Percentiles rank a stretch among this genome's conserved stretches.
These are phyloP conservation scores for Crocidura indochinensis DNA, from an alignment of 2,797 vertebrate genomes.

Conservation along the genomic window DNA sequence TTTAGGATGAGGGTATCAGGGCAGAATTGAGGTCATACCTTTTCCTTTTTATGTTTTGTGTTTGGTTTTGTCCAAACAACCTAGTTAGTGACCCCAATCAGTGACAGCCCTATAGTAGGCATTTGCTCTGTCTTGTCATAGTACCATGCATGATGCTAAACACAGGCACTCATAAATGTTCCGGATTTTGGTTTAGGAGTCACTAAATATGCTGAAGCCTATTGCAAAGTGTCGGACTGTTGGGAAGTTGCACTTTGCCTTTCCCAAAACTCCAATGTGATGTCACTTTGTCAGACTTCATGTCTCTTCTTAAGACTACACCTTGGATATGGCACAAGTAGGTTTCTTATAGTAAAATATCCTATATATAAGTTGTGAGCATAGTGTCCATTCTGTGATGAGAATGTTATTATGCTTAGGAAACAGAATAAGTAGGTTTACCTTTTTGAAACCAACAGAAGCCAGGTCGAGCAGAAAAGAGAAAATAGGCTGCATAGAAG, in stretches of 20 bases:
- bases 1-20: neutral
- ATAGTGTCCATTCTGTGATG: neutral
- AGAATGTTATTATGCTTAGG: too few species aligned
- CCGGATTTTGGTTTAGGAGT: neutral
- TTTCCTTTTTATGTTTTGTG: neutral
- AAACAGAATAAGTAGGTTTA: neutral
- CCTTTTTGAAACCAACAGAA: neutral
- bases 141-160: rapidly evolving
- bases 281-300: neutral
- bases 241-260: neutral
- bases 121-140: neutral
- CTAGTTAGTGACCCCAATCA: neutral
- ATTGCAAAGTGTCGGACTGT: neutral
- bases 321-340: neutral
- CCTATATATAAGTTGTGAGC: neutral
- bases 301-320: neutral
- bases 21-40: neutral
- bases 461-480: neutral
- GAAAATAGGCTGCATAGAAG: too few species aligned
- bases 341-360: neutral
- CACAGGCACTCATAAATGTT: rapidly evolving
- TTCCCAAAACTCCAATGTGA: neutral
- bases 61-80: too few species aligned
- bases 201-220: neutral
- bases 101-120: neutral